Evolutionary conservation across 2,797 vertebrate genomes (phyloP), one percentile per base, ranked within the genome.

Genomic region (Bradypodion pumilum): DNA sequence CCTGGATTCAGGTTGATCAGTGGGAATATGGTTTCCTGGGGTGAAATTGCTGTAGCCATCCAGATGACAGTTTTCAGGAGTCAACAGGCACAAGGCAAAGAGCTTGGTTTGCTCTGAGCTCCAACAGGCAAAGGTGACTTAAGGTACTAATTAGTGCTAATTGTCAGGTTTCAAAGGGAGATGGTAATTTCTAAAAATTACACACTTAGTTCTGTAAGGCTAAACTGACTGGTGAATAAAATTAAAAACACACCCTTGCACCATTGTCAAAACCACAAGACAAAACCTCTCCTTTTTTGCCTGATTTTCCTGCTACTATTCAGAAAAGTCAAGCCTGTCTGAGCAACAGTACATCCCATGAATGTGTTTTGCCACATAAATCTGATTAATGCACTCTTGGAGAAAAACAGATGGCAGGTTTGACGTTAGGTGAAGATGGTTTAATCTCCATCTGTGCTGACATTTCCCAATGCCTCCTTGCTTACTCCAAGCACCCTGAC

Each of bases 401-500:
- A 89, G 89, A 86, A 86, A 74, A 90, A 89, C 91, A 93, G 93
- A 94, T 94, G 93, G 92, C 82, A 89, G 86, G 80, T 93, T 89
- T 92, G 92, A 94, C 81, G 37, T 89, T 87, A 91, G 90, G 93
- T 89, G 89, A 90, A 87, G 89, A 93, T 49, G 29, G 86, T 90
- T 93, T 94, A 93, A 94, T 92, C 90, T 94, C 92, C 92, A 93
- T 93, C 93, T 94, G 92, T 66, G 88, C 91, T 92, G 92, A 92
- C 90, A 93, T 92, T 93, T 92, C 40, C 91, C 66, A 82, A 80
- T 73, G 73, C 35, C 86, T 91, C 84, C 88, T 85, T 88, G 90
- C 23, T 83, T 62, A 25, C 0, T 1, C 78, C 37, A 78, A 44
- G 63, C 65, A 85, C 78, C 86, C 74, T 42, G 86, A 78, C 90